Evolutionary conservation across 1,140 invertebrate species (phyloP).

Genomic region (Drosophila orena): DNA sequence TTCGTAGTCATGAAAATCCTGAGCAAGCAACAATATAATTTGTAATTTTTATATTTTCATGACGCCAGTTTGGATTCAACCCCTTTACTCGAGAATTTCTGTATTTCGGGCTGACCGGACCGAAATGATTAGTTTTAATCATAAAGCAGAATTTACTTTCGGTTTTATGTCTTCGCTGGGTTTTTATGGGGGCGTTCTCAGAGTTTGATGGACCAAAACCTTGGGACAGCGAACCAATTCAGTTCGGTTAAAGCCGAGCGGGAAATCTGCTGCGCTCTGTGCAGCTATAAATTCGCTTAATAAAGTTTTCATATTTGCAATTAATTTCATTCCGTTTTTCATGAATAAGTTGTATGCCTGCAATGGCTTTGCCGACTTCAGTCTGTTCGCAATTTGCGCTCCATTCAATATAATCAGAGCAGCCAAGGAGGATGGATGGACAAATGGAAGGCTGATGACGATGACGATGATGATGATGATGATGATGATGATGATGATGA

Average conservation of each 20-base stretch:
- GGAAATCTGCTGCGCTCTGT: constrained; percentile 13
- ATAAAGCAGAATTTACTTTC: constrained; percentile 49
- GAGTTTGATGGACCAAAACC: constrained; percentile 27
- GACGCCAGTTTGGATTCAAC: constrained; percentile 7
- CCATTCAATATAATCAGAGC: constrained; percentile 71
- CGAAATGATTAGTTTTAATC: constrained; percentile 60
- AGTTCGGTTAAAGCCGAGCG: constrained; percentile 5
- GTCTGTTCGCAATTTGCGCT: constrained; percentile 64
- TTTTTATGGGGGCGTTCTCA: constrained; percentile 28
- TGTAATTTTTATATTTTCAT: constrained; percentile 23
- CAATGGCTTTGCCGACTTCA: constrained; percentile 41
- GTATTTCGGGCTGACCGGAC: not conserved
- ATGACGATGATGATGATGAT: not conserved
- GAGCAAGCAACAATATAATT: constrained; percentile 29
- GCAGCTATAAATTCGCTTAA: constrained; percentile 70
- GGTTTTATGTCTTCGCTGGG: constrained; percentile 26
- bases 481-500: not conserved
- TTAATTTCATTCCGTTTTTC: constrained; percentile 75
- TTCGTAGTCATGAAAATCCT: constrained; percentile 31
- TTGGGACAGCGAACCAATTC: not conserved
- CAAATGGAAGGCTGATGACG: constrained; percentile 12
- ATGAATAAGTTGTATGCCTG: constrained; percentile 67
- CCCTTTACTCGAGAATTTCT: constrained; percentile 7
- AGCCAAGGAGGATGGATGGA: constrained; percentile 28
- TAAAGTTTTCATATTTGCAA: constrained; percentile 77